Evolutionary conservation across 2,888 invertebrate genomes (phyloP), one percentile per base, ranked within the genome.

Genomic region (Eumerus sabulonum): DNA sequence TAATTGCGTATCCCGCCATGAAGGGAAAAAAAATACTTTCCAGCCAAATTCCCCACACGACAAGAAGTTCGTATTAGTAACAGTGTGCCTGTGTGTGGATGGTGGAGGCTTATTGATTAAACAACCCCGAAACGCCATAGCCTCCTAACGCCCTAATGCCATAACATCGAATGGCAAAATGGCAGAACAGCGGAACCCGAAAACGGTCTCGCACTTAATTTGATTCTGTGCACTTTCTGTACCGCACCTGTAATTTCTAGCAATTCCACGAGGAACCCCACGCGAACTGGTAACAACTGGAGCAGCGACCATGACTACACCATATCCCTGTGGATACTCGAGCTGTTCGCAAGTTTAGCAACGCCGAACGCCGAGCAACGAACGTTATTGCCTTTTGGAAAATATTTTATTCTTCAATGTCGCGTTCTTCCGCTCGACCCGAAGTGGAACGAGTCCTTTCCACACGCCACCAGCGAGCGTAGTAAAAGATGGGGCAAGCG

Each of bases 161-260:
- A 18, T 7, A 54, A 40, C 3, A 17, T 1, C 5, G 38, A 27
- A 19, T 13, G 35, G 12, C 40, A 40, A 40, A 40, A 40, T 40
- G 40, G 11, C n/a, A 35, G 13, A 63, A 16, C 19, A 27, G 64
- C 38, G 48, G 35, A 57, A 62, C 48, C 54, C 59, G 56, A 76
- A 76, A 79, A 79, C 38, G 63, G 68, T 70, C 74, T 73, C 74
- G 74, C 79, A 79, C 60, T 79, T 79, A 79, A 79, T 74, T 79
- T 70, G 63, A 79, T 79, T 79, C 36, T 14, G 17, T 70, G 74
- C 68, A 27, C 74, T 70, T 74, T 60, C 70, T 35, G 59, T 45
- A 73, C 68, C 54, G 74, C 68, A 70, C 64, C 79, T 74, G 68
- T 79, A 79, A 79, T 74, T 73, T 70, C 51, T 35, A 51, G 60